Evolutionary conservation across 2,113 vertebrate species (phyloP).

Genomic region (Pardalotus punctatus): DNA sequence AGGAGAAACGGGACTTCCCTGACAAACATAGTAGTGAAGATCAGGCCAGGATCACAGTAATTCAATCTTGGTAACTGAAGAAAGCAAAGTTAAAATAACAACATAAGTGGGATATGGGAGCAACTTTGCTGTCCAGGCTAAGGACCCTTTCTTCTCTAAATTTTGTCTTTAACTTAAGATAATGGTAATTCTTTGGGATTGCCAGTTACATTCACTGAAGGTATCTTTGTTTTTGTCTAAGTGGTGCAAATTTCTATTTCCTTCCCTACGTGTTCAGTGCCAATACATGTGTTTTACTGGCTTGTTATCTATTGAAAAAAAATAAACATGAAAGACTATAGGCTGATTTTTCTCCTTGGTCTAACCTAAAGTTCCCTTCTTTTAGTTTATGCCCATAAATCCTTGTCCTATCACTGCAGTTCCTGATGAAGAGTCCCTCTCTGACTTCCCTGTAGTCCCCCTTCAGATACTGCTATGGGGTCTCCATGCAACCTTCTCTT

Average conservation of each 20-base stretch:
- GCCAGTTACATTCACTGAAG: not conserved
- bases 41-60: not conserved
- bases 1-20: not conserved
- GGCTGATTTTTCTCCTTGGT: not conserved
- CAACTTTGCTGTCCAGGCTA: not conserved
- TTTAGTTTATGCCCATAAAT: not conserved
- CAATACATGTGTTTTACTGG: not conserved
- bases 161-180: not conserved
- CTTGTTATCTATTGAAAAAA: not conserved
- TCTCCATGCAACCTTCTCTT: not conserved
- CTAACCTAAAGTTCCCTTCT: not conserved
- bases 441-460: not conserved
- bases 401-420: not conserved
- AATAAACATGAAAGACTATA: not conserved
- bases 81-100: not conserved
- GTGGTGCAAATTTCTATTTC: not conserved
- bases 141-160: not conserved
- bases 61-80: not conserved
- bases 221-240: not conserved
- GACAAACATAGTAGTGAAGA: not conserved
- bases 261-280: accelerated
- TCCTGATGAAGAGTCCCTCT: not conserved
- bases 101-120: not conserved
- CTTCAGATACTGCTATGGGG: no score
- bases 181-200: not conserved